Base-by-base conservation (phyloP, 2,888 invertebrate genomes). In the Julus scanicus region DNA sequence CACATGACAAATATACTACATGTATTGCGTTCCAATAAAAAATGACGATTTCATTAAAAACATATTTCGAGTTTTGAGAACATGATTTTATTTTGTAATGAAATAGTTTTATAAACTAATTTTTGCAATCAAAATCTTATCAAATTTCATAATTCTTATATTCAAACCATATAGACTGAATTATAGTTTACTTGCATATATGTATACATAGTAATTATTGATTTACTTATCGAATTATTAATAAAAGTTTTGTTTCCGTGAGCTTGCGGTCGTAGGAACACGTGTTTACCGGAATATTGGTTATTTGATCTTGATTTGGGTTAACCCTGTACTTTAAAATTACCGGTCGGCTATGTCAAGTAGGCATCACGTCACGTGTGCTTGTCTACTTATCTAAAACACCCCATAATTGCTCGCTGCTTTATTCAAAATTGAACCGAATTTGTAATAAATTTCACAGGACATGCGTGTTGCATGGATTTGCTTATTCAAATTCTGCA, bases 401-500 rank as follows among this genome's bases (percentile, higher is more conserved):
- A 20, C 29, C 80, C 80, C 80, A 13, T 80, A 80, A 80, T 80
- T 80, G 80, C 80, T 80, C 13, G 80, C 80, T 80, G 37, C 80
- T 80, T 80, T 80, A 80, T 80, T 80, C 80, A 80, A 80, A 80
- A 80, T 80, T 80, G 37, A 80, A 80, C 80, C 37, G 80, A 80
- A 80, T 80, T 80, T 80, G 80, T 37, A 80, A 80, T 80, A 80
- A 80, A 80, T 80, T 80, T 80, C 80, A 80, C 80, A 80, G 80
- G 71, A 29, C 80, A 11, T 80, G 80, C 80, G 80, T 80, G 80
- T 80, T 37, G 80, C 80, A 37, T 80, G 80, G 80, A 80, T 80
- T 80, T 80, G 13, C 13, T 29, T 29, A 80, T 80, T 80, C 37
- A 80, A 80, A 80, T 13, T 20, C 37, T 37, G 37, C 80, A 37